Evolutionary conservation across 1,140 invertebrate species (phyloP), one percentile per base, ranked within the genome.

Genomic region (Drosophila persimilis): DNA sequence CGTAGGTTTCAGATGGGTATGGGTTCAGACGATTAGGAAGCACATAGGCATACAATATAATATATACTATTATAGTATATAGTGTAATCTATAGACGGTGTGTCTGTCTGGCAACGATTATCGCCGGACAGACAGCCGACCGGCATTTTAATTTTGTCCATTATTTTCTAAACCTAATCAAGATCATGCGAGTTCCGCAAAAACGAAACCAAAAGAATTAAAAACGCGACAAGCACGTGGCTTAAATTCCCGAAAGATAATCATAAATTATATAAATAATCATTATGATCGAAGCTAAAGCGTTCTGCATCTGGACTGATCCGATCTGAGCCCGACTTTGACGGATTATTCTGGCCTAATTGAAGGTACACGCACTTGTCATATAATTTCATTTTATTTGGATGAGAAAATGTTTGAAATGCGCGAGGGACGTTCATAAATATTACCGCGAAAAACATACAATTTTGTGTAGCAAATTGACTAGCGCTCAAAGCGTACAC

Each of bases 41-140:
- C 35, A 39, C 17, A 53, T 50, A 15, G 41, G 9, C 29, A 43
- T 3, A 7, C 3, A 15, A 20, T 41, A 15, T 26, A 26, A 4
- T 48, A n/a, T 41, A 15, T 26, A 26, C 24, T 48, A n/a, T 41
- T 31, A 43, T 9, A 46, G 11, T 43, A 53, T 35, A 39, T 52
- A 17, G 15, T 26, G 8, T 24, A 57, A 65, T 64, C 71, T 73
- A 69, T 35, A 73, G 70, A 73, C 71, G n/a, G 39, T 56, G 22
- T 44, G 47, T 22, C 43, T 73, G 47, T 73, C 70, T 73, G 48
- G 47, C 69, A 56, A 69, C 11, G 35, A 39, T 13, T 69, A 51
- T 67, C 26, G 13, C 35, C 13, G 35, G 11, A 39, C 35, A 67
- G 31, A 29, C 62, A 35, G 31, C 15, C 50, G 69, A 52, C 11